These are phyloP conservation scores for Anabacerthia variegaticeps DNA, from an alignment of 2,797 vertebrate genomes.

Conservation along the genomic window DNA sequence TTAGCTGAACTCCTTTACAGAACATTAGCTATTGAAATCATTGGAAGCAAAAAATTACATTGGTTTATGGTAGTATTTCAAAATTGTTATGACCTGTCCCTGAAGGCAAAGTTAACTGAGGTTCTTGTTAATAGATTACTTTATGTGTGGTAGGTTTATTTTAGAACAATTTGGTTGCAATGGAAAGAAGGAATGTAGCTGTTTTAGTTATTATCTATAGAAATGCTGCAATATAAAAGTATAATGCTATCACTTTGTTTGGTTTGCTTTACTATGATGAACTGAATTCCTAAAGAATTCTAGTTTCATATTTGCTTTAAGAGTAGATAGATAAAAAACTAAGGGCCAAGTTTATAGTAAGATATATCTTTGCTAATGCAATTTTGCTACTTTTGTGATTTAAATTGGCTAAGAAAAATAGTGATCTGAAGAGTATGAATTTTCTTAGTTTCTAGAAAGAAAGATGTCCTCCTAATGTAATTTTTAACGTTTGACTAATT, in stretches of 20 bases:
- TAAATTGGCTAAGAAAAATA: neutral
- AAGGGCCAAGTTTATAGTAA: neutral
- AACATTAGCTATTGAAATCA: neutral
- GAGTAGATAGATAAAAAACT: neutral
- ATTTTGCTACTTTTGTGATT: neutral
- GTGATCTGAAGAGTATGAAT: neutral
- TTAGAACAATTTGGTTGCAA: neutral
- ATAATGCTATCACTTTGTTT: neutral
- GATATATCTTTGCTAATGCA: neutral
- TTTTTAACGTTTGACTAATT: neutral
- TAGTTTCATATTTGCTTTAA: neutral
- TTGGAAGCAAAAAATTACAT: fast-evolving
- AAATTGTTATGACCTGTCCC: neutral
- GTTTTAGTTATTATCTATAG: neutral
- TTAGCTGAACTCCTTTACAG: neutral
- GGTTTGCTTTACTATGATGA: neutral
- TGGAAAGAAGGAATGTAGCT: neutral
- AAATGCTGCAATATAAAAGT: neutral
- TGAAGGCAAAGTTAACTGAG: neutral
- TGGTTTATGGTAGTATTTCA: neutral
- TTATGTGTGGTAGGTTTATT: neutral
- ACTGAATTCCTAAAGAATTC: neutral
- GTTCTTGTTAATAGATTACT: neutral
- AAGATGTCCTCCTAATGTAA: neutral
- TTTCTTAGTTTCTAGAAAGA: neutral